These are phyloP conservation scores for Athrips mouffetella DNA, from an alignment of 2,888 invertebrate species.

Conservation along the genomic window DNA sequence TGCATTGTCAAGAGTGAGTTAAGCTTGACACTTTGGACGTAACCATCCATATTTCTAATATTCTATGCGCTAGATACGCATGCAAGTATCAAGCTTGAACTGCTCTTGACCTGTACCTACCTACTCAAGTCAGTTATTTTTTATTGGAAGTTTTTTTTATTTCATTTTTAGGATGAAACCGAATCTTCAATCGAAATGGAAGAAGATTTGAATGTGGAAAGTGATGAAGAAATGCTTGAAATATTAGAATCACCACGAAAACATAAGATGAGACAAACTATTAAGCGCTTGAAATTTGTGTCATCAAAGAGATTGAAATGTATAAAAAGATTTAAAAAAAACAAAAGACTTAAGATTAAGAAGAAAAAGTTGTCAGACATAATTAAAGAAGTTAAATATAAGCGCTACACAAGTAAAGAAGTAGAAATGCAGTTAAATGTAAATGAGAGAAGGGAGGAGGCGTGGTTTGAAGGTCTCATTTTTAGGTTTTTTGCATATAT, in stretches of 20 bases:
- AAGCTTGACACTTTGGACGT: too few species aligned
- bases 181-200: constrained; percentile 5
- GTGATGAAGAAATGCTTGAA: constrained; percentile 18
- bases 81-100: too few species aligned
- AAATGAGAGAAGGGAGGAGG: too few species aligned
- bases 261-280: constrained; percentile 15
- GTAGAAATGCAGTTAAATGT: constrained; percentile 13
- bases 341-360: constrained; percentile 4
- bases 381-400: constrained; percentile 8
- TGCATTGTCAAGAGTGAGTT: too few species aligned
- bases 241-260: constrained; percentile 15
- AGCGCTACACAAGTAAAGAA: constrained; percentile 10
- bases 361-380: constrained; percentile 11
- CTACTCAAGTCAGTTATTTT: too few species aligned
- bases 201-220: constrained; percentile 8
- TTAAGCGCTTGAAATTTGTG: constrained; percentile 11
- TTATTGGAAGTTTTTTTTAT: too few species aligned
- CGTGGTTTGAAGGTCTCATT: too few species aligned
- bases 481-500: too few species aligned
- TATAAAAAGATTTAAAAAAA: constrained; percentile 12
- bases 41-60: too few species aligned
- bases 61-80: too few species aligned
- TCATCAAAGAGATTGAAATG: constrained; percentile 8
- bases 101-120: too few species aligned
- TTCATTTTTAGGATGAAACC: background rate